Base-by-base conservation (phyloP, 2,797 vertebrate genomes). In the Gallinago solitaria region DNA sequence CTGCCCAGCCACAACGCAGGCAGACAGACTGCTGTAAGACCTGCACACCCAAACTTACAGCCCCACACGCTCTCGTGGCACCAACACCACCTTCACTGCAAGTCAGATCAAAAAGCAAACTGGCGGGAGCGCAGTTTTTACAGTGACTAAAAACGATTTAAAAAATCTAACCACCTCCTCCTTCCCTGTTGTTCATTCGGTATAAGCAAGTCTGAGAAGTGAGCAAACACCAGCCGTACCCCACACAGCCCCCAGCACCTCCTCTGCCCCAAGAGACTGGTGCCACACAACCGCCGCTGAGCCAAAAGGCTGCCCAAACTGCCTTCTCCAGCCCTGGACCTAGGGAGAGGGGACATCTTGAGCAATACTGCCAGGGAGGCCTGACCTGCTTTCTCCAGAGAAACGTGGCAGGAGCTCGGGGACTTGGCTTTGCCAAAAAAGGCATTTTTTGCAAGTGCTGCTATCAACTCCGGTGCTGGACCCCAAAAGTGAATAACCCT, bases 381-480 rank as follows among this genome's bases (percentile, higher is more conserved):
- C 30, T 10, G 54, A n/a, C 20, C 30, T 50, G 35, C 15, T 57
- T 60, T 84, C 35, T 83, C 73, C 57, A 84, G 64, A 78, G 57
- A 86, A 92, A 75, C 0, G 4, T 4, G 7, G 11, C 78, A 78
- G 50, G 9, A 75, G 9, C 45, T 50, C 0, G 0, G 16, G 39
- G 37, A 32, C 45, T 48, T 61, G 33, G 39, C 37, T 88, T 75
- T 68, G n/a, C 33, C 45, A 50, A 33, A 53, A 79, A 61, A 54
- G 50, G 11, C 23, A 11, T 56, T 68, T 53, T 53, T 41, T 48
- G 35, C 51, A 48, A 56, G 53, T 8, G 3, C 41, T 63, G 39
- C 57, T 2, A 0, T 45, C 12, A 11, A 16, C 9, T 12, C 35
- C 8, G 1, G 0, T 32, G n/a, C 28, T 33, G 56, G 28, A 47